Base-by-base conservation (phyloP, 2,797 vertebrate genomes). In the Gephyroberyx darwinii region DNA sequence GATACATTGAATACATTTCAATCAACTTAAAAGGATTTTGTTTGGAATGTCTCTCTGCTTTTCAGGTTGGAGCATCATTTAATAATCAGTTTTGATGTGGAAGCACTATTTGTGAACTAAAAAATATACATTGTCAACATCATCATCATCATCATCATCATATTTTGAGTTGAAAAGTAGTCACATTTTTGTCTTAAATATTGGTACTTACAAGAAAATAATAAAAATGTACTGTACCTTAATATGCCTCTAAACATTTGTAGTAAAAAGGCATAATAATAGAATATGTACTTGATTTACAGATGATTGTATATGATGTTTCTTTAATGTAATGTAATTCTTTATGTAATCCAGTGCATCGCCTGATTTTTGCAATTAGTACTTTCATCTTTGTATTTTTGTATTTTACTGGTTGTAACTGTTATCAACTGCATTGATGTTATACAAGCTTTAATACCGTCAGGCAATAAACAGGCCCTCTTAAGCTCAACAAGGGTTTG, bases 1-100 rank as follows among this genome's bases (percentile, higher is more conserved):
- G 80, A 83, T 70, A 81, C 70, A 62, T 43, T 20, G 67, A 84
- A 33, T 48, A 68, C 56, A 61, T 43, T 9, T 33, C 48, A 53
- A 84, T 20, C 37, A 39, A 70, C 59, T 64, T 39, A 26, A 9
- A 22, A 5, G 14, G 20, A 14, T 67, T 67, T 26, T 16, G 56
- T 72, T 70, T 31, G 66, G 8, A 37, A 37, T 33, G 20, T 26
- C 35, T 45, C 57, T 12, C 5, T 35, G 14, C 19, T 56, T 69
- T 67, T 26, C 35, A 67, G 39, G 43, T 52, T 59, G 8, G 30
- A 68, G 45, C 41, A 68, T 69, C 33, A 63, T 66, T 50, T 43
- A 8, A 64, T 52, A 63, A 31, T 56, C 5, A 0, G 16, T 74
- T 56, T 77, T 70, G 19, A 71, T 58, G 31, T 58, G 17, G 41